Conservation (phyloP, 2,888 invertebrate species). For the Andrena chrysosceles region DNA sequence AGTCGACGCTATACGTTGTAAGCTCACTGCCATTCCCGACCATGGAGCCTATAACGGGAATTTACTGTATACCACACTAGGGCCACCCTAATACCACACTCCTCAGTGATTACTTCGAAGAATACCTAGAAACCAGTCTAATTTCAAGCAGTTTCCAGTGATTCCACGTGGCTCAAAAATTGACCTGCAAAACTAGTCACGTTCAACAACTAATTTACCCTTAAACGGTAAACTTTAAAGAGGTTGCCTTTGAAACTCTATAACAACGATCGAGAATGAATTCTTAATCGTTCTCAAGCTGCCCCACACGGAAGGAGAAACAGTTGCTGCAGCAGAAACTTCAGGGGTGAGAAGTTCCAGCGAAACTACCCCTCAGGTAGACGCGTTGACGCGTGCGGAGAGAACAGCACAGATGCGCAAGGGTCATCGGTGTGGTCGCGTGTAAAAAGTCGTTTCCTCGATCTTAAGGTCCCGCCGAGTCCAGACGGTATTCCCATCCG, state of each 20-base stretch:
- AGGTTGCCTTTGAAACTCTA: not conserved
- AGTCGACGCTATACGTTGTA: too few species aligned
- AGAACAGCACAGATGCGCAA: constrained; percentile 8
- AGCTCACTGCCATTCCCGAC: too few species aligned
- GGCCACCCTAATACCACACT: too few species aligned
- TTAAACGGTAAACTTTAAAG: not conserved
- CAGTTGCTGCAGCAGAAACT: not conserved
- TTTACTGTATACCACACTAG: too few species aligned
- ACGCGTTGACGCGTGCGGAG: not conserved
- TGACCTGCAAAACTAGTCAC: too few species aligned
- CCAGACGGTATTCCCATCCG: constrained; percentile 60
- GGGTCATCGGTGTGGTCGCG: constrained; percentile 60
- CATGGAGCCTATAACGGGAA: too few species aligned
- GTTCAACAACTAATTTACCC: too few species aligned
- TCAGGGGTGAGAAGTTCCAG: not conserved
- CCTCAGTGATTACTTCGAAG: too few species aligned
- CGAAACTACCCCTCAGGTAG: constrained; percentile 5
- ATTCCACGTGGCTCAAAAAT: too few species aligned
- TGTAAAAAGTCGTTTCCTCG: constrained; percentile 61
- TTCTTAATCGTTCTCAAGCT: not conserved
- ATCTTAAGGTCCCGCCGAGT: constrained; percentile 47
- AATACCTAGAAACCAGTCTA: too few species aligned
- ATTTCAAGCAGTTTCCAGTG: too few species aligned
- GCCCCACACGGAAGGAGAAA: not conserved
- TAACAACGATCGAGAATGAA: not conserved